phyloP scores from a whole-genome alignment of 1,140 invertebrate species.

The Drosophila hydei region DNA sequence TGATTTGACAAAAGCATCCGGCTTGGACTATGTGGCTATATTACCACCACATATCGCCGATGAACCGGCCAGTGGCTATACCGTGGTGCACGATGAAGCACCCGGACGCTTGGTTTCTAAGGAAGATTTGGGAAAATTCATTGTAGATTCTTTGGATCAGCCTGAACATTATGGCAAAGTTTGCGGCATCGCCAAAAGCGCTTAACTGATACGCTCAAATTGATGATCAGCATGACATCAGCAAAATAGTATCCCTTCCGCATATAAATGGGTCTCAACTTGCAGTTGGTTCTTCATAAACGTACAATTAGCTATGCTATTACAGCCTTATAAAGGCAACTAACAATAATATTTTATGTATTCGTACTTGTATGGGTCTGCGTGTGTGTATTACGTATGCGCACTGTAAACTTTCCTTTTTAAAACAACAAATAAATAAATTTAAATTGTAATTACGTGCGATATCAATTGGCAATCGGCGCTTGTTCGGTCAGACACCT shows the following conservation, averaged over 20 bases:
- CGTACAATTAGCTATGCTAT: conserved; percentile 49
- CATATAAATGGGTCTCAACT: conserved; percentile 44
- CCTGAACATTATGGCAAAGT: conserved; percentile 88
- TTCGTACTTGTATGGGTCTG: conserved; percentile 1
- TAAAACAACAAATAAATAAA: conserved; percentile 35
- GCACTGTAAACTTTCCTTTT: conserved; percentile 72
- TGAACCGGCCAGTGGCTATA: conserved; percentile 66
- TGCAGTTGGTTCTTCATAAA: conserved; percentile 23
- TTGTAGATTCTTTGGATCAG: conserved; percentile 88
- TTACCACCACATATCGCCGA: conserved; percentile 92
- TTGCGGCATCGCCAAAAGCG: conserved; percentile 87
- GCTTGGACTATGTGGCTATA: conserved; percentile 90
- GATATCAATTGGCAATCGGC: conserved; percentile 46
- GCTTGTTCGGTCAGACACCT: conserved; percentile 42
- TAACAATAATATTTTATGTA: conserved; percentile 20
- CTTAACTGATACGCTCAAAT: conserved; percentile 17
- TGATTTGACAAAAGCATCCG: conserved; percentile 87
- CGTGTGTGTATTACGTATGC: conserved; percentile 30
- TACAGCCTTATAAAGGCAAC: conserved; percentile 34
- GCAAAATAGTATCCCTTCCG: not conserved
- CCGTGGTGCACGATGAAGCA: conserved; percentile 84
- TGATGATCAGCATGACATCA: not conserved
- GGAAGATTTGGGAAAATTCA: conserved; percentile 89
- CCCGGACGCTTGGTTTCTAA: conserved; percentile 90
- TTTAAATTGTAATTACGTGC: conserved; percentile 69